Conservation (phyloP, 2,113 vertebrate genomes). For the Acinonyx jubatus region DNA sequence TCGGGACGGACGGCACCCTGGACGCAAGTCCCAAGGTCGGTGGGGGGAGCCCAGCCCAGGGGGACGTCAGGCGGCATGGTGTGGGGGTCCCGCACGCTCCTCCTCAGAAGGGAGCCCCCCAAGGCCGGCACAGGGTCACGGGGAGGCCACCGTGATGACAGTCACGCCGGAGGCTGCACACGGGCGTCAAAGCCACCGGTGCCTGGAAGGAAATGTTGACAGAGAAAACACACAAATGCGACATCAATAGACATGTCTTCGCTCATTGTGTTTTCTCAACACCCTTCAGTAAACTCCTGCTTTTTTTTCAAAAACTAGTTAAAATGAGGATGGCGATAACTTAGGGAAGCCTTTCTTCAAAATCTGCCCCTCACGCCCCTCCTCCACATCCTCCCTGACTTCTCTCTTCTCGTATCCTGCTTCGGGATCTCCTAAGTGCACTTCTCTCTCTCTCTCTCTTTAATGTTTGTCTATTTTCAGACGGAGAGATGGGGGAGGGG, state of each 20-base stretch:
- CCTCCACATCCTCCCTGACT: rapidly evolving
- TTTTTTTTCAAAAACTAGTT: neutral
- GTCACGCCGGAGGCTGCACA: neutral
- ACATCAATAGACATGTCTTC: rapidly evolving
- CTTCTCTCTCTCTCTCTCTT: too few species aligned
- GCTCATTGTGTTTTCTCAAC: neutral
- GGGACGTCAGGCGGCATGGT: too few species aligned
- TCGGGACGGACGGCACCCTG: rapidly evolving
- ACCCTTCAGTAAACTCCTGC: neutral
- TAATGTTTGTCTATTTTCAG: too few species aligned
- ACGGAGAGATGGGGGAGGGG: too few species aligned
- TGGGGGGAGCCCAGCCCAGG: neutral
- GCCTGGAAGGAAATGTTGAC: neutral
- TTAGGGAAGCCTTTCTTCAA: neutral
- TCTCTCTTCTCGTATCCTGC: neutral
- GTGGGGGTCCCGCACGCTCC: rapidly evolving
- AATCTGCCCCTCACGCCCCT: neutral
- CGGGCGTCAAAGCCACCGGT: neutral
- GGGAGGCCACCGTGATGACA: too few species aligned
- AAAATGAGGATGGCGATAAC: neutral
- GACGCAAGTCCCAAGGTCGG: rapidly evolving
- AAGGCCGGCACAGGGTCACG: neutral
- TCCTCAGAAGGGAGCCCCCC: neutral
- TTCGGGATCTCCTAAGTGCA: neutral
- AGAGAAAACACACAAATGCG: neutral